Percentiles rank a stretch among this genome's conserved stretches.
Conservation (phyloP, 2,888 invertebrate species). For the Drosophila kanekoi region DNA sequence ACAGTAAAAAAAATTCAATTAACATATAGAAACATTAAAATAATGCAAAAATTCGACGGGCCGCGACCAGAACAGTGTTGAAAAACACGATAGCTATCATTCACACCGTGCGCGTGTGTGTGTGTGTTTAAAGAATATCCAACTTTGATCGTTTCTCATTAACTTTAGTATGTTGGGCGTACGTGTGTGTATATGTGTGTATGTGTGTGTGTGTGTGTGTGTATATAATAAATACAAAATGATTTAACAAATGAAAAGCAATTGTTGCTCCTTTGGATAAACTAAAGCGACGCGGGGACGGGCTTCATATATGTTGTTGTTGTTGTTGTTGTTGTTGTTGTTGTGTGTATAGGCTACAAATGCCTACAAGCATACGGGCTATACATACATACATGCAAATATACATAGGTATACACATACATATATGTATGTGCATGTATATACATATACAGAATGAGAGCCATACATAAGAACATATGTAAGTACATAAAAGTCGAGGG, state of each 20-base stretch:
- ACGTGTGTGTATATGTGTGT: conserved; percentile 4
- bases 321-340: conserved; percentile 36
- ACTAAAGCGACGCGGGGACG: conserved; percentile 32
- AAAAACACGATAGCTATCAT: conserved; percentile 48
- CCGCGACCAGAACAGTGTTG: conserved; percentile 42
- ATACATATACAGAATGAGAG: neutral
- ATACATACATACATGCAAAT: conserved; percentile 11
- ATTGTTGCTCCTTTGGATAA: conserved; percentile 32
- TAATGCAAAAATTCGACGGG: conserved; percentile 46
- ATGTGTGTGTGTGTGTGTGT: conserved; percentile 13
- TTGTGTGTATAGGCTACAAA: conserved; percentile 13
- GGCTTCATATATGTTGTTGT: conserved; percentile 27
- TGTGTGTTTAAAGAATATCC: conserved; percentile 17
- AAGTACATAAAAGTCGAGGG: conserved; percentile 52
- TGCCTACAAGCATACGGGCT: conserved; percentile 5
- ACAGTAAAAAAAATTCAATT: conserved; percentile 49
- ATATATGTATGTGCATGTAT: neutral
- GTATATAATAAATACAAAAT: conserved; percentile 52
- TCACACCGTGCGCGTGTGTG: conserved; percentile 43
- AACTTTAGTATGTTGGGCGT: conserved; percentile 18
- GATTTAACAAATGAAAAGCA: conserved; percentile 55
- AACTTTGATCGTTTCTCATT: conserved; percentile 42
- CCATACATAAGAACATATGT: conserved; percentile 26
- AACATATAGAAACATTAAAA: conserved; percentile 36
- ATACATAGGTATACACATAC: no score